Conservation (phyloP, 2,113 vertebrate genomes). For the Fregata magnificens region DNA sequence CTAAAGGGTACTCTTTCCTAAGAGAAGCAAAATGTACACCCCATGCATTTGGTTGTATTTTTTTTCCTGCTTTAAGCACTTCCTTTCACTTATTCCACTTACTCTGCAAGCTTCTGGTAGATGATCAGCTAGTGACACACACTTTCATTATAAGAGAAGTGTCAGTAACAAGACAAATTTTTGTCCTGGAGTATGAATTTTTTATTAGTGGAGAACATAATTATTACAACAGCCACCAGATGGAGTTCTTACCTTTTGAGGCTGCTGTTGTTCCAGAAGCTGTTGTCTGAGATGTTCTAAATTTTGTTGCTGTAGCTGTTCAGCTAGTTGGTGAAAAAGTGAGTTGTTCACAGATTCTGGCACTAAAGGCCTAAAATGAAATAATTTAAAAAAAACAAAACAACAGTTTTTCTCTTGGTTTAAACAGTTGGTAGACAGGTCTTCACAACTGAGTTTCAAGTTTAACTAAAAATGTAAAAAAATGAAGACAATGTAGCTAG, state of each 20-base stretch:
- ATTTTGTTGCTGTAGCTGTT: constrained; percentile 97
- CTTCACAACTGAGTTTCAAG: background rate
- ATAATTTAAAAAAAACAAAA: background rate
- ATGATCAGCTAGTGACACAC: background rate
- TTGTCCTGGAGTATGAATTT: background rate
- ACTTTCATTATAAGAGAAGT: background rate
- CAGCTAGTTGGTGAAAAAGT: constrained; percentile 95
- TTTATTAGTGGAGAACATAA: background rate
- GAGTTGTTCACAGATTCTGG: constrained; percentile 96
- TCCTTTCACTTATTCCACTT: background rate
- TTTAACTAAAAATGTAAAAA: background rate
- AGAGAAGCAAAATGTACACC: background rate
- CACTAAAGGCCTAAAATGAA: constrained; percentile 86
- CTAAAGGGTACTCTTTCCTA: background rate
- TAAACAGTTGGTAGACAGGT: background rate
- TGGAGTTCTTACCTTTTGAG: constrained; percentile 81
- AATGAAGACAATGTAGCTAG: background rate
- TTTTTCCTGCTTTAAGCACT: background rate
- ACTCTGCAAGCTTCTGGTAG: background rate
- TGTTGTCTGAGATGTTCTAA: constrained; percentile 96
- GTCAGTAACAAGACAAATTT: background rate
- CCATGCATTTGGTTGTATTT: background rate
- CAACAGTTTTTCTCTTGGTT: background rate
- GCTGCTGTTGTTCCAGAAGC: constrained; percentile 85
- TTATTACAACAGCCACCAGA: constrained; percentile 44